A percentile compares a stretch with the other conserved stretches of the same genome.
Evolutionary conservation across 1,140 invertebrate genomes (phyloP).

Genomic region (Caenorhabditis elegans): DNA sequence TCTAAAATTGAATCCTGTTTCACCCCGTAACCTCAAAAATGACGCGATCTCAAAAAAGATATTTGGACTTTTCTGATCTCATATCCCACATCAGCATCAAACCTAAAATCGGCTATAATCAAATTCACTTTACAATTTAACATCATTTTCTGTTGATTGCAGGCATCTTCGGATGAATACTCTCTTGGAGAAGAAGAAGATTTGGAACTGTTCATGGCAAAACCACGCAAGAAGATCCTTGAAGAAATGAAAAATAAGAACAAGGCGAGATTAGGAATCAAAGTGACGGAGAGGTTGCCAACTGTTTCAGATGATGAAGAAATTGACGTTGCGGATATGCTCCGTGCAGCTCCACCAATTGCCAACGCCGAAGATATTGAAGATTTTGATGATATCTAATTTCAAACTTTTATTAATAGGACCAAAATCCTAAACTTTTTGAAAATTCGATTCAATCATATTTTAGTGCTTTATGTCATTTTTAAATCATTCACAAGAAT

Average conservation of each 20-base stretch:
- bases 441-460: not conserved
- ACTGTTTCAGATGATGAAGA: constrained; percentile 22
- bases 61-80: too few relatives aligned
- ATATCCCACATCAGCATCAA: too few relatives aligned
- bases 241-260: constrained; percentile 26
- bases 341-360: constrained; percentile 36
- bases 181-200: constrained; percentile 43
- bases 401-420: not conserved
- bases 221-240: not conserved
- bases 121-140: too few relatives aligned
- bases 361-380: constrained; percentile 34
- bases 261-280: not conserved
- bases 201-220: constrained; percentile 18
- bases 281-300: not conserved
- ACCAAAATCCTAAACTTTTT: too few relatives aligned
- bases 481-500: not conserved
- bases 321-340: constrained; percentile 41
- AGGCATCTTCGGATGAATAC: constrained; percentile 44
- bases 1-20: too few relatives aligned
- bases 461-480: constrained; percentile 11
- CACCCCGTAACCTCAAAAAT: too few relatives aligned
- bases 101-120: too few relatives aligned
- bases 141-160: too few relatives aligned
- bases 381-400: constrained; percentile 44
- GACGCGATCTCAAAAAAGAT: too few relatives aligned